Evolutionary conservation across 2,113 vertebrate species (phyloP), one percentile per base, ranked within the genome.

Genomic region (Perca fluviatilis): DNA sequence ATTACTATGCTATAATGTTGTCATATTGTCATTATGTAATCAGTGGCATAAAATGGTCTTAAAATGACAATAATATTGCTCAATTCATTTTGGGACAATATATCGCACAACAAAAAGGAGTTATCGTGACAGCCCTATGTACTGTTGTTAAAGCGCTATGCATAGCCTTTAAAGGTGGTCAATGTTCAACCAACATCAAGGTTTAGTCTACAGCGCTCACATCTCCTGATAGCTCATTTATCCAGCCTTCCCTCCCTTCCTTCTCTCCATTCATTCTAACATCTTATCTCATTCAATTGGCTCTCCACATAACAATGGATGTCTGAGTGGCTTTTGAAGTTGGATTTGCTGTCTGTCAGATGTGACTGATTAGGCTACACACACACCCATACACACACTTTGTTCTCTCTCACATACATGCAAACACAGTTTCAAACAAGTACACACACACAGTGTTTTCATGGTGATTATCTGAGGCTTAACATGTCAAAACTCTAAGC

Each of bases 311-410:
- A 89, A 91, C 93, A 93, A 92, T 89, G 88, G 80, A n/a, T 58
- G 68, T 85, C 87, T 85, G 82, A 93, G 86, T 77, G 87, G 87
- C 90, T 88, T 93, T 85, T 87, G 85, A 93, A 92, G 80, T 47
- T 50, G 89, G 89, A 94, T 91, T 90, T 89, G 71, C 86, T 23
- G 86, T 81, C 76, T 86, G 87, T 90, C 88, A 89, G 87, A 91
- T 93, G 81, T 89, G 85, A 88, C 86, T 89, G 91, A 95, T 93
- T 92, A 93, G 66, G 54, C 69, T 57, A 27, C 70, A 56, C 68
- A 54, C 81, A 61, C 66, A 69, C 11, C 8, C 50, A n/a, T 1
- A 0, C 21, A 66, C 21, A 66, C 46, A 74, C 60, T 7, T 7
- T 66, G 10, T 15, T 67, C 47, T 72, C 67, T 36, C 30, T 82